These are phyloP conservation scores for Cossypha dichroa DNA, from an alignment of 2,797 vertebrate species.

Conservation along the genomic window DNA sequence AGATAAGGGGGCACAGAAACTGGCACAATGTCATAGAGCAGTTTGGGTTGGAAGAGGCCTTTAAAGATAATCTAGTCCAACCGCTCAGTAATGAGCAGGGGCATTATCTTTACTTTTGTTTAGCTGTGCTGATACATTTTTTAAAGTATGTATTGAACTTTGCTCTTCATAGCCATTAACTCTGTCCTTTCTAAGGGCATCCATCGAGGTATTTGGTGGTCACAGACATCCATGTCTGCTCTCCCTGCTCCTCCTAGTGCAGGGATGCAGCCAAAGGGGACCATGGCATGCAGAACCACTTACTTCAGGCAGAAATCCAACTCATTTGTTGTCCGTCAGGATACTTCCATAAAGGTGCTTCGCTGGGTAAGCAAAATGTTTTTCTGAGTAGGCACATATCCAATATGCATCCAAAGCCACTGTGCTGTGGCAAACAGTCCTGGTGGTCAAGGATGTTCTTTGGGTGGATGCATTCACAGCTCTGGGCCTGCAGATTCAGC, in stretches of 20 bases:
- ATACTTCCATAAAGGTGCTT: background rate
- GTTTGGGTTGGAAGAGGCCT: background rate
- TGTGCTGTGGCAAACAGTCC: background rate
- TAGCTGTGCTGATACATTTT: background rate
- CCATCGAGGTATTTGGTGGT: background rate
- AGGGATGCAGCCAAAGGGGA: fast-evolving
- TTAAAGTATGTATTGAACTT: background rate
- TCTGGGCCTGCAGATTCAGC: background rate
- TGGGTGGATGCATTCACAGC: background rate
- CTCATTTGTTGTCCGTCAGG: background rate
- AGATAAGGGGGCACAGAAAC: background rate
- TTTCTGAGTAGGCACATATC: background rate
- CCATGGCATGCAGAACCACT: background rate
- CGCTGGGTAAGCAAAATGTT: background rate
- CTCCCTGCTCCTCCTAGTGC: background rate
- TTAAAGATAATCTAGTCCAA: background rate
- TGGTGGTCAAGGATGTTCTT: background rate
- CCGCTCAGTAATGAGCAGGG: background rate
- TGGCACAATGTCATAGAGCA: background rate
- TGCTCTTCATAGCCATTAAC: background rate
- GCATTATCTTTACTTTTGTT: background rate
- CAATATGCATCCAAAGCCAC: background rate
- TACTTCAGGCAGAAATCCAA: background rate
- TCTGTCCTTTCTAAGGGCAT: background rate
- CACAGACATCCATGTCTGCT: background rate